Conservation (phyloP, 1,140 invertebrate species). For the Drosophila tropicalis region DNA sequence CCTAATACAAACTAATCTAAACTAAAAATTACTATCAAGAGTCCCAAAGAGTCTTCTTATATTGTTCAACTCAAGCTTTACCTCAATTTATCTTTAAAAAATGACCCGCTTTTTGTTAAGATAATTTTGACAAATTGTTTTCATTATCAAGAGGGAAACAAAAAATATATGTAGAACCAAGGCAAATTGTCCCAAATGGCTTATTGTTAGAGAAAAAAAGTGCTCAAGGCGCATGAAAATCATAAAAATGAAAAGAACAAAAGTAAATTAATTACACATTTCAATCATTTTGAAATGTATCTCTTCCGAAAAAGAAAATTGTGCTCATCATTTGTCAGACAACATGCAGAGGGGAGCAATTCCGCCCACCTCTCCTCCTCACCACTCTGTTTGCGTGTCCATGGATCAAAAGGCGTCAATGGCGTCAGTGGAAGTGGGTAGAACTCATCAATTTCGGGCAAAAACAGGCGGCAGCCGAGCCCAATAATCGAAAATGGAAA, state of each 20-base stretch:
- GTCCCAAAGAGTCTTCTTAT: not conserved
- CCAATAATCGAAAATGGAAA: conserved; percentile 18
- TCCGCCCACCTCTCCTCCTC: not conserved
- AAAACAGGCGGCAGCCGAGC: conserved; percentile 7
- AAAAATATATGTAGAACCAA: conserved; percentile 23
- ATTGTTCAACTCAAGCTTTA: not conserved
- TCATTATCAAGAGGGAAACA: conserved; percentile 16
- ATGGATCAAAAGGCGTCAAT: conserved; percentile 51
- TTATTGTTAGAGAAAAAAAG: conserved; percentile 26
- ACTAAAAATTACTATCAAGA: no score
- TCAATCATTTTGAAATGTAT: conserved; percentile 72
- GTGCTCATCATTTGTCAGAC: conserved; percentile 69
- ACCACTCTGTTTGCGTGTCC: conserved; percentile 1
- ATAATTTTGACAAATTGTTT: conserved; percentile 53
- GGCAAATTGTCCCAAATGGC: conserved; percentile 47
- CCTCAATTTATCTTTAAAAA: conserved; percentile 4
- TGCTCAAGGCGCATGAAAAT: conserved; percentile 15
- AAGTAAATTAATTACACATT: conserved; percentile 66
- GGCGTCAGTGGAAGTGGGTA: conserved; percentile 31
- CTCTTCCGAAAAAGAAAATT: conserved; percentile 50
- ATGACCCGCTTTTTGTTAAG: conserved; percentile 17
- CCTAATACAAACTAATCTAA: no score
- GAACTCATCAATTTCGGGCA: conserved; percentile 32
- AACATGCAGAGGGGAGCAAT: conserved; percentile 16
- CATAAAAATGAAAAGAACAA: conserved; percentile 17